Conservation (phyloP, 2,888 invertebrate genomes). For the Thalpophila matura region DNA sequence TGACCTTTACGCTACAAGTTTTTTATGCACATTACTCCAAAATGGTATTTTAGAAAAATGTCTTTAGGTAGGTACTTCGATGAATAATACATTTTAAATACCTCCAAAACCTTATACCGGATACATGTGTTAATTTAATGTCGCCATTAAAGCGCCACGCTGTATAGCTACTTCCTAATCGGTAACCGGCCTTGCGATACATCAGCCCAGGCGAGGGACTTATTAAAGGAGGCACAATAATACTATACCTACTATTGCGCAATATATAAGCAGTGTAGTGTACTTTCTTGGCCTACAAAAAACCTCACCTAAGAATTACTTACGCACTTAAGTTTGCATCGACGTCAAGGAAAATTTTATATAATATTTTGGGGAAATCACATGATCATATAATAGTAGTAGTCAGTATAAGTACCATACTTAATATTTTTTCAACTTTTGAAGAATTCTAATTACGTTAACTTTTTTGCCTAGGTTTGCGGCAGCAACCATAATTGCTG, state of each 20-base stretch:
- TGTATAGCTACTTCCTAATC: slow-evolving; percentile 43
- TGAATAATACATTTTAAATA: no score
- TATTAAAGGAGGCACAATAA: slow-evolving; percentile 18
- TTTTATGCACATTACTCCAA: no score
- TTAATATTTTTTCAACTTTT: background rate
- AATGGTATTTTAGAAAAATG: no score
- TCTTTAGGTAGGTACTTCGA: no score
- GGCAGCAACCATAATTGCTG: background rate
- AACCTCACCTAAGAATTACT: background rate
- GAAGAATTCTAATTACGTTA: background rate
- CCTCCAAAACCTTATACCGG: no score
- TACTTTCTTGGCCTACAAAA: slow-evolving; percentile 26
- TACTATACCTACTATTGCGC: slow-evolving; percentile 1
- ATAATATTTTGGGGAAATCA: background rate
- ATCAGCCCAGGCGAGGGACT: slow-evolving; percentile 7
- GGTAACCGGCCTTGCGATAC: slow-evolving; percentile 30
- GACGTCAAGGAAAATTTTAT: slow-evolving; percentile 13
- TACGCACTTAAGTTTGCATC: background rate
- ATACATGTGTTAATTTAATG: no score
- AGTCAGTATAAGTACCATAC: background rate
- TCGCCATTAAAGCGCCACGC: no score
- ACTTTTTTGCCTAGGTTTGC: background rate
- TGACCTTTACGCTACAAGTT: no score
- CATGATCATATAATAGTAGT: background rate
- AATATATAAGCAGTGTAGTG: slow-evolving; percentile 11